These are phyloP conservation scores for Melanotaenia parkinsoni DNA, from an alignment of 2,797 vertebrate species.

Conservation along the genomic window DNA sequence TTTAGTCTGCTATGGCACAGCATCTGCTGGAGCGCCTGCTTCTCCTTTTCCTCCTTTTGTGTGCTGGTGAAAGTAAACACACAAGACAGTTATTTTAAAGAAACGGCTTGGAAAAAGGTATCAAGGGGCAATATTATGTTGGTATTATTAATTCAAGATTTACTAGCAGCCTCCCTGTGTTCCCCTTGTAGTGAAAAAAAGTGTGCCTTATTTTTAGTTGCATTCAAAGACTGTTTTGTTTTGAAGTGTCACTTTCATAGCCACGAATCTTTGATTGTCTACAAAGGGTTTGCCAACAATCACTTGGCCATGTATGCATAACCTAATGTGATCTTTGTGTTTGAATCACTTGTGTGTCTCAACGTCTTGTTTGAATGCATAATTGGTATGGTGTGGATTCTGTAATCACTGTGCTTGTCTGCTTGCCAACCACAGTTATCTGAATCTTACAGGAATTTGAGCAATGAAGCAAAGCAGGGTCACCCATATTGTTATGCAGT, in stretches of 20 bases:
- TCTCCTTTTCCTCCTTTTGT: background rate
- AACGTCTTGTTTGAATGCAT: constrained; percentile 63
- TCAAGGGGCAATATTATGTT: constrained; percentile 36
- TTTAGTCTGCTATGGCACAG: constrained; percentile 6
- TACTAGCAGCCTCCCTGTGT: constrained; percentile 54
- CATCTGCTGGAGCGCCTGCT: constrained; percentile 7
- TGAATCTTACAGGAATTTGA: constrained; percentile 66
- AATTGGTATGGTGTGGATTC: constrained; percentile 58
- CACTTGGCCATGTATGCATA: constrained; percentile 47
- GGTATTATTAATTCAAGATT: constrained; percentile 64
- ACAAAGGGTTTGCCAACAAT: constrained; percentile 63
- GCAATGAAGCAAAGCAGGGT: constrained; percentile 76
- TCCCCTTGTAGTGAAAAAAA: constrained; percentile 43
- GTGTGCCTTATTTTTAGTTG: constrained; percentile 38
- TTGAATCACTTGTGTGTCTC: constrained; percentile 62
- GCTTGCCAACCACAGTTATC: constrained; percentile 42
- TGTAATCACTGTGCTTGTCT: constrained; percentile 55
- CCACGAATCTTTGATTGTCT: constrained; percentile 65
- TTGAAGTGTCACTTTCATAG: constrained; percentile 61
- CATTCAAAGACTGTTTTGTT: constrained; percentile 59
- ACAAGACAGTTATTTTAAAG: constrained; percentile 35
- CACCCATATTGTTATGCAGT: constrained; percentile 80
- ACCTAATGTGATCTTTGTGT: constrained; percentile 54
- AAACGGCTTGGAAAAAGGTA: constrained; percentile 35
- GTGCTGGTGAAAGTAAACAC: background rate